Percentiles rank a stretch among this genome's conserved stretches.
Evolutionary conservation across 2,888 invertebrate species (phyloP).

Genomic region (Cantharis flavilabris): DNA sequence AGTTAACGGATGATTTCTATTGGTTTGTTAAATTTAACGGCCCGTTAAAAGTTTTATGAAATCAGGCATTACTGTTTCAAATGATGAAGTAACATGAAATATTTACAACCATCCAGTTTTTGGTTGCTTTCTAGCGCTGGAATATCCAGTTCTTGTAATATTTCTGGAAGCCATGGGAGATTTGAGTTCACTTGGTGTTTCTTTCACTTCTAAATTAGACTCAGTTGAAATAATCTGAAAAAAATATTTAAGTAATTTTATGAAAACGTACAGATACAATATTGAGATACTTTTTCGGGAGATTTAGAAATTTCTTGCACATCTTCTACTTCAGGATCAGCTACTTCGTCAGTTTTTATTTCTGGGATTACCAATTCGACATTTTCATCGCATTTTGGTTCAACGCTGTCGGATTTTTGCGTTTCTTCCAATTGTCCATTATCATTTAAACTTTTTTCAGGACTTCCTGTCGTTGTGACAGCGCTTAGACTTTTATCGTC

Average conservation of each 20-base stretch:
- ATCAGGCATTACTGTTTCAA: background rate
- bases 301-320: background rate
- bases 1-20: too few relatives aligned
- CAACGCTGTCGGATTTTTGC: background rate
- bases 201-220: background rate
- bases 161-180: slow-evolving; percentile 42
- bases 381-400: background rate
- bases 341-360: background rate
- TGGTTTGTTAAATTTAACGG: too few relatives aligned
- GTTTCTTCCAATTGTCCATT: background rate
- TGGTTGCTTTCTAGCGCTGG: slow-evolving; percentile 61
- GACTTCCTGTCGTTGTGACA: background rate
- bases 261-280: background rate
- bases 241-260: background rate
- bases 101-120: slow-evolving; percentile 66
- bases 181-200: background rate
- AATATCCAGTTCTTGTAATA: slow-evolving; percentile 59
- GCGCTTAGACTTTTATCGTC: background rate
- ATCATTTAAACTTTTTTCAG: background rate
- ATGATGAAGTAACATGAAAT: background rate
- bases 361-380: background rate
- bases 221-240: background rate
- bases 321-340: background rate
- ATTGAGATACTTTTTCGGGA: background rate
- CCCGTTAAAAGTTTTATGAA: too few relatives aligned